Base-by-base conservation (phyloP, 1,140 invertebrate species). In the Metaphire vulgaris region DNA sequence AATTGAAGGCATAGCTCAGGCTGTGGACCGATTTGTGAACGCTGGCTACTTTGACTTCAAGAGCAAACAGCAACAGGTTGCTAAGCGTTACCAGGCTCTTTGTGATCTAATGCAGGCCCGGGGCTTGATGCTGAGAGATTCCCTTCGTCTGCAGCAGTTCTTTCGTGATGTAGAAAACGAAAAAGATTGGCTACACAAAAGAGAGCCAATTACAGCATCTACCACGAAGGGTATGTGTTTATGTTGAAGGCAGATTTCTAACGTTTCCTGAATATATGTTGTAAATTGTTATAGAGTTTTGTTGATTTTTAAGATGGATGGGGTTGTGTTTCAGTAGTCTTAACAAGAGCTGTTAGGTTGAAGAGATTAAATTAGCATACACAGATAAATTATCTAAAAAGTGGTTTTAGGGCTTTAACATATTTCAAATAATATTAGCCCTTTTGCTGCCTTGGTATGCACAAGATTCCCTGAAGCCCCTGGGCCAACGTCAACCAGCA, bases 111-210 rank as follows among this genome's bases (percentile, higher is more conserved):
- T 87, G 76, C 74, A 72, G 6, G 77, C 80, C 2, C 80, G 85
- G 30, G 81, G 83, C 56, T 80, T 84, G 75, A 91, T 96, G 70
- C 88, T 99, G 41, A 86, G 92, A 34, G 96, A 99, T 85, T 98
- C 97, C 0, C 88, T 98, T 1, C 91, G 93, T 81, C 94, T 97
- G 0, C 97, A 99, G 83, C 97, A 99, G 85, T 89, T 99, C 33
- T 97, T 97, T 88, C 88, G 97, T 28, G 97, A 99, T 84, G 90
- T 99, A 80, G 97, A 99, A 84, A 97, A 99, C 85, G 98, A 99
- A 86, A 95, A 98, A 81, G 94, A 96, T 28, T 99, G 97, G 97
- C 99, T 99, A 80, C 88, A 96, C 0, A 97, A 99, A 86, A 99
- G 99, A 85, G 97, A 99, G 85, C 97, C 98, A 0, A 94, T 99